Base-by-base conservation (phyloP, 2,113 vertebrate species). In the Pituophis catenifer region DNA sequence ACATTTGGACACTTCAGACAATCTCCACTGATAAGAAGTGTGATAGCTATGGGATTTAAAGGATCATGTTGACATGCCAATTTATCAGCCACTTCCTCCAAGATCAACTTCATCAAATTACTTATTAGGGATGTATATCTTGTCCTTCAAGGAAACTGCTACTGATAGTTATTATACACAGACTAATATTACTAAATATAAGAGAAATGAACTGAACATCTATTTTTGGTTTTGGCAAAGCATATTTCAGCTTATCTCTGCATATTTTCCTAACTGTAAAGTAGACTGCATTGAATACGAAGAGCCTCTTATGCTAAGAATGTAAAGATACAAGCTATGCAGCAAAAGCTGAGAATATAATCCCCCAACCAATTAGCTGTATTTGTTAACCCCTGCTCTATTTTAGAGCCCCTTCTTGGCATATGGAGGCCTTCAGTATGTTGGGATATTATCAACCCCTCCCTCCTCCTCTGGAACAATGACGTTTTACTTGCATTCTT, bases 301-400 rank as follows among this genome's bases (percentile, higher is more conserved):
- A 92, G 33, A 50, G 26, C 62, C 58, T 75, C 58, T 92, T 75
- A 53, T 17, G 29, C 52, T 87, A 65, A 88, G 26, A 11, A 50
- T 58, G 38, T 48, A 10, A 92, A 65, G 24, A 88, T 53, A 94
- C 88, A 95, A 96, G 81, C 93, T 54, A 93, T 93, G 57, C 92
- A 95, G 17, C 29, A 94, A 91, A 89, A 92, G 13, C 8, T 93
- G 93, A 93, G n/a, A 3, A 24, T 48, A 33, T 75, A 88, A 10
- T 94, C 50, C 91, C 93, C 70, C 81, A 95, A 94, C 90, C 91
- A 95, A 93, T 93, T 92, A 95, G 94, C 88, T 95, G 89, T 59
- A 96, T 93, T 95, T 17, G 7, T 88, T 53, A 44, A 81, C 75
- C 33, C 33, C 75, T 81, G 33, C 1, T 29, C 24, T 50, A 29